phyloP scores from a whole-genome alignment of 2,113 vertebrate species.

The Abramis brama region DNA sequence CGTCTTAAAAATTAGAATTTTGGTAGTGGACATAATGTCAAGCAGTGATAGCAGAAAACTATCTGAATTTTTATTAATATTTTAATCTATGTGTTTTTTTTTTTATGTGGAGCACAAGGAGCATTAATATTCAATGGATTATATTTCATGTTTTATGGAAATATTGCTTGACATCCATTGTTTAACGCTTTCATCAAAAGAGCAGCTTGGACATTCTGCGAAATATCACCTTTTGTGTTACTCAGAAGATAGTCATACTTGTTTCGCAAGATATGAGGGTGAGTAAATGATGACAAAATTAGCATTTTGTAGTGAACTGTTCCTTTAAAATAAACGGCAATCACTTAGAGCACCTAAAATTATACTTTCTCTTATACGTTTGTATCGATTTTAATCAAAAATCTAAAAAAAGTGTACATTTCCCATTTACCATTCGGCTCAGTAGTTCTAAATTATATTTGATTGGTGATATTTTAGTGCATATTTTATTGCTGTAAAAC shows the following conservation, averaged over 20 bases:
- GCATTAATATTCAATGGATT: neutral
- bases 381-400: too few relatives aligned
- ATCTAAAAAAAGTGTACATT: too few relatives aligned
- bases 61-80: neutral
- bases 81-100: too few relatives aligned
- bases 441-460: neutral
- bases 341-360: neutral
- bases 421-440: neutral
- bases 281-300: too few relatives aligned
- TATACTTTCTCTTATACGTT: neutral
- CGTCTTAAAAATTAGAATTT: neutral
- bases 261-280: neutral
- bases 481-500: constrained; percentile 10
- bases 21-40: neutral
- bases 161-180: neutral
- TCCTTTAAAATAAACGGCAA: neutral
- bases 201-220: neutral
- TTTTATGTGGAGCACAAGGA: neutral
- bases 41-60: neutral
- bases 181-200: neutral
- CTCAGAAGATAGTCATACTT: neutral
- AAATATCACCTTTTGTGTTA: neutral
- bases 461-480: neutral
- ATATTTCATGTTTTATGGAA: neutral
- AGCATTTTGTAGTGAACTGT: neutral